A percentile compares a stretch with the other conserved stretches of the same genome.
These are phyloP conservation scores for Entomobrya multifasciata DNA, from an alignment of 2,888 invertebrate species.

Conservation along the genomic window DNA sequence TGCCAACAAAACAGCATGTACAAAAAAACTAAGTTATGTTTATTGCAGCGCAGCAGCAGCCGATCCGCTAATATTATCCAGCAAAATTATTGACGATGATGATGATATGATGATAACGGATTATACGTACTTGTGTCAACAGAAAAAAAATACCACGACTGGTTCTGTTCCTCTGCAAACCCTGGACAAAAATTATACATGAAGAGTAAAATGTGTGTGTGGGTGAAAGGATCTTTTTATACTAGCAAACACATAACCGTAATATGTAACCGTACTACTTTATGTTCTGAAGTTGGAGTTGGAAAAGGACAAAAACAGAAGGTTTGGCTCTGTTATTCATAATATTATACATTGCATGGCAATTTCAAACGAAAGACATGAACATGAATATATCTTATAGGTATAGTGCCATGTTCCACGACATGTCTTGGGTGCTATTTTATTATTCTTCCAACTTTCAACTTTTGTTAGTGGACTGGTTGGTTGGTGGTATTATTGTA, in stretches of 20 bases:
- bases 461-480: background rate
- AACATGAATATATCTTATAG: background rate
- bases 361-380: background rate
- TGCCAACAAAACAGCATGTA: background rate
- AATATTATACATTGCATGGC: background rate
- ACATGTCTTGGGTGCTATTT: background rate
- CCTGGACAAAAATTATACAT: constrained; percentile 3
- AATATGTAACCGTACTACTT: background rate
- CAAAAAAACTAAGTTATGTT: background rate
- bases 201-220: constrained; percentile 14
- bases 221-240: constrained; percentile 15
- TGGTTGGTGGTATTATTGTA: constrained; percentile 15
- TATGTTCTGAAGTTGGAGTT: constrained; percentile 12
- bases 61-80: too few species aligned
- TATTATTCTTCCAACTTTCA: background rate
- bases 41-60: constrained; percentile 20
- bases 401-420: background rate
- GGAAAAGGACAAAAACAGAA: background rate
- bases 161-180: too few species aligned
- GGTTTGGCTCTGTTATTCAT: background rate
- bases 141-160: too few species aligned
- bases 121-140: constrained; percentile 22
- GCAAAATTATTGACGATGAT: too few species aligned
- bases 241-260: constrained; percentile 21
- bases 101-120: constrained; percentile 21